These are phyloP conservation scores for Oxyscelio sp. DNA, from an alignment of 2,888 invertebrate species.

Conservation along the genomic window DNA sequence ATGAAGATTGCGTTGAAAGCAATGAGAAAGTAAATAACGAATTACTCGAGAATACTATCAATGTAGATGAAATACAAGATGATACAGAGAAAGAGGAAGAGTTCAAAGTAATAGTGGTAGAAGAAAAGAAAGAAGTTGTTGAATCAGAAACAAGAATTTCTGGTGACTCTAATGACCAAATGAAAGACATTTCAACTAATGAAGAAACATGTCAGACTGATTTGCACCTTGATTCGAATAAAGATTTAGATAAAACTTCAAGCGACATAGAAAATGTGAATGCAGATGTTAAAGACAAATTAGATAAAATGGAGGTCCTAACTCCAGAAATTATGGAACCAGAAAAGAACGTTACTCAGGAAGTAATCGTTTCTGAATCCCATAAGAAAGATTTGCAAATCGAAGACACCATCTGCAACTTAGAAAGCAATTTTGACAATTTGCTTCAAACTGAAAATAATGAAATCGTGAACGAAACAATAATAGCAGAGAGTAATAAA, in stretches of 20 bases:
- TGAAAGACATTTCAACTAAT: too few species aligned
- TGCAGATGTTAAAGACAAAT: background rate
- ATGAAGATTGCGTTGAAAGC: too few species aligned
- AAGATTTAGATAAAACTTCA: slow-evolving; percentile 2
- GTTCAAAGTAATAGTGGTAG: too few species aligned
- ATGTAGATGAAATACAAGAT: too few species aligned
- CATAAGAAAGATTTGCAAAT: slow-evolving; percentile 31
- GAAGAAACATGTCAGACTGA: too few species aligned
- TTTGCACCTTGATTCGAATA: slow-evolving; percentile 10
- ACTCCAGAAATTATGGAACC: slow-evolving; percentile 1
- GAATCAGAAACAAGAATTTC: too few species aligned
- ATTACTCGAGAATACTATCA: too few species aligned
- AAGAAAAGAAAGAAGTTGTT: too few species aligned
- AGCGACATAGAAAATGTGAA: background rate
- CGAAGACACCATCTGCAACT: slow-evolving; percentile 77
- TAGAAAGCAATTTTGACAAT: slow-evolving; percentile 83
- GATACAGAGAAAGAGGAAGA: too few species aligned
- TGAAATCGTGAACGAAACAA: slow-evolving; percentile 77
- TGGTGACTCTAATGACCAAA: too few species aligned
- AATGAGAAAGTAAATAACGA: too few species aligned
- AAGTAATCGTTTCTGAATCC: slow-evolving; percentile 3
- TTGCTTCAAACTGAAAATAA: slow-evolving; percentile 79
- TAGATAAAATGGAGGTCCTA: background rate
- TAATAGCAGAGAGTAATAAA: slow-evolving; percentile 79
- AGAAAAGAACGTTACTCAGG: slow-evolving; percentile 30